phyloP scores from a whole-genome alignment of 2,888 invertebrate species.

The Drosophila fungiperda region DNA sequence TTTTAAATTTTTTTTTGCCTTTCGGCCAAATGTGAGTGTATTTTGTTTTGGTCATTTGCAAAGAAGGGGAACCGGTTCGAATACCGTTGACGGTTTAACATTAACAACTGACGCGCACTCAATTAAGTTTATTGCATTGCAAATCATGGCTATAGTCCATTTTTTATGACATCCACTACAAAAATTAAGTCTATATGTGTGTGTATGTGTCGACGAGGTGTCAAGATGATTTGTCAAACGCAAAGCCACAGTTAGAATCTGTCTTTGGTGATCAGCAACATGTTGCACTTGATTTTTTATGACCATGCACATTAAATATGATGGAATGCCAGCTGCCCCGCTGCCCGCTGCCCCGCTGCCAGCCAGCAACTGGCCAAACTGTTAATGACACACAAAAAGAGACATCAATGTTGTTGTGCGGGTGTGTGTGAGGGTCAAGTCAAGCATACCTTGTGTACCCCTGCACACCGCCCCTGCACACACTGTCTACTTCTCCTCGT shows the following conservation, averaged over 20 bases:
- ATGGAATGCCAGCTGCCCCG: conserved; percentile 68
- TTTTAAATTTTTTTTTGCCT: conserved; percentile 13
- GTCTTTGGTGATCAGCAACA: conserved; percentile 53
- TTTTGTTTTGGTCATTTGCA: conserved; percentile 24
- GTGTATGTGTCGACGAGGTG: conserved; percentile 51
- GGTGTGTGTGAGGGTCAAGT: conserved; percentile 47
- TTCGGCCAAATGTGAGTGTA: background rate
- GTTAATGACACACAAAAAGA: conserved; percentile 54
- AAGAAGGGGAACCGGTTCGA: conserved; percentile 52
- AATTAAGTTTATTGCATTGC: conserved; percentile 80
- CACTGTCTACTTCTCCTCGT: background rate
- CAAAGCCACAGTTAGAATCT: conserved; percentile 67
- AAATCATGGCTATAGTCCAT: conserved; percentile 78
- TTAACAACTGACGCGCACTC: conserved; percentile 79
- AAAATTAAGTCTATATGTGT: conserved; percentile 31
- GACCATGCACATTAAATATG: conserved; percentile 61
- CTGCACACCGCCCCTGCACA: background rate
- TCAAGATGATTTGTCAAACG: conserved; percentile 77
- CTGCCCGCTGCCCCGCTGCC: no score
- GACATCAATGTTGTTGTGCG: conserved; percentile 35
- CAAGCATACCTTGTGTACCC: background rate
- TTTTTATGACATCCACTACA: conserved; percentile 70
- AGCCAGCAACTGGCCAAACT: conserved; percentile 25
- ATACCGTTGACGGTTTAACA: conserved; percentile 66
- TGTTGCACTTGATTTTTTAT: conserved; percentile 79